Evolutionary conservation across 2,797 vertebrate species (phyloP).

Genomic region (Graptemys geographica): DNA sequence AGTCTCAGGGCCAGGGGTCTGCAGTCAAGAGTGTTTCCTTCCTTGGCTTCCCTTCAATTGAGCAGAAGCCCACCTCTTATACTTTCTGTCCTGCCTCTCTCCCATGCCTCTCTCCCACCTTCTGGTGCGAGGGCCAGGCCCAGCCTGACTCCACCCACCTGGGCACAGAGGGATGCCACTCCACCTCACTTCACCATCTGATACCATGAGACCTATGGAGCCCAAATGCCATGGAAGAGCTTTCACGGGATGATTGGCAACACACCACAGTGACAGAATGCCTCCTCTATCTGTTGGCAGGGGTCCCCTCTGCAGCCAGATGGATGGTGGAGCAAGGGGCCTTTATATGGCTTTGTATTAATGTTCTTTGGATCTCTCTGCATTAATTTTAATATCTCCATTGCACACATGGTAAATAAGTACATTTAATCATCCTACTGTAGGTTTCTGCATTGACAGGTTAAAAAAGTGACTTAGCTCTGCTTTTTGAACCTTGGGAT

Average conservation of each 20-base stretch:
- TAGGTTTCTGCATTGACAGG: neutral
- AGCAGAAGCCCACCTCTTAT: no score
- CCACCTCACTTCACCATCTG: no score
- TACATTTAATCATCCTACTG: neutral
- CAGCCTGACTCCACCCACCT: no score
- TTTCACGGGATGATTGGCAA: slow-evolving; percentile 18
- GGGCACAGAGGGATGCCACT: no score
- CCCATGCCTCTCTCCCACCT: neutral
- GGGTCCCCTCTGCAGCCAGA: neutral
- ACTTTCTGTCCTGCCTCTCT: neutral
- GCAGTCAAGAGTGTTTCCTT: neutral
- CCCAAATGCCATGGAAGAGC: slow-evolving; percentile 16
- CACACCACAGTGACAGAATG: neutral
- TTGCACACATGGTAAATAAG: neutral
- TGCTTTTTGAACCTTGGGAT: slow-evolving; percentile 8
- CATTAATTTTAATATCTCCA: neutral
- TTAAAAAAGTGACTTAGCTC: slow-evolving; percentile 10
- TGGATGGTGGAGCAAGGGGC: neutral
- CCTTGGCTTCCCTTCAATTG: no score
- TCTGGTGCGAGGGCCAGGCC: no score
- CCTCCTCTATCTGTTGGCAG: neutral
- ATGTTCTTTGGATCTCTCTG: neutral
- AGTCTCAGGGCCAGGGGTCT: no score
- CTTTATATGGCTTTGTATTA: neutral
- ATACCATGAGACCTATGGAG: neutral